phyloP scores from a whole-genome alignment of 2,888 invertebrate genomes.

The Monoplex corrugatus region DNA sequence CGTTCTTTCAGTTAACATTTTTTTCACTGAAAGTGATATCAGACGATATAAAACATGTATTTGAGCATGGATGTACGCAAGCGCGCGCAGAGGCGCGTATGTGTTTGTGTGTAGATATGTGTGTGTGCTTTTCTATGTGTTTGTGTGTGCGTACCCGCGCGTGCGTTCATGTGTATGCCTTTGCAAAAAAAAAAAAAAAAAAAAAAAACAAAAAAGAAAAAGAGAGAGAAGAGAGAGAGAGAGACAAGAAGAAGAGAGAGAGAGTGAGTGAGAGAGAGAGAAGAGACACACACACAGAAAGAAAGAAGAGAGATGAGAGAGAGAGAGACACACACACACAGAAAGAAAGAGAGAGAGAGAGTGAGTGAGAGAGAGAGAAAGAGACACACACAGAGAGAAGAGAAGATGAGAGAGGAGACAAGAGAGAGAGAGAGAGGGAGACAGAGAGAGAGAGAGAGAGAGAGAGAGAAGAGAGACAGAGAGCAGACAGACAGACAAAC shows the following conservation, averaged over 20 bases:
- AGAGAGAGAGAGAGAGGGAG: too few species aligned
- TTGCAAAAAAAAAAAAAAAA: not conserved
- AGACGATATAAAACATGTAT: too few species aligned
- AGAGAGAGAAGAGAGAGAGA: not conserved
- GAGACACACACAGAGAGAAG: not conserved
- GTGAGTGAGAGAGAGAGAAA: not conserved
- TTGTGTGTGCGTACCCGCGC: not conserved
- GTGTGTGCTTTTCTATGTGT: not conserved
- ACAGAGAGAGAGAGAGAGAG: too few species aligned
- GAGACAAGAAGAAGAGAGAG: not conserved
- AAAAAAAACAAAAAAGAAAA: not conserved
- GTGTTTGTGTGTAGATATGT: not conserved
- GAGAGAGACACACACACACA: not conserved
- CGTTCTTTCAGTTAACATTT: too few species aligned
- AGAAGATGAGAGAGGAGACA: too few species aligned
- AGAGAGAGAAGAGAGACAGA: too few species aligned
- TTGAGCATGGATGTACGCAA: not conserved
- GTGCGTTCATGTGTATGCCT: not conserved
- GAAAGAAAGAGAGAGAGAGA: conserved; percentile 1
- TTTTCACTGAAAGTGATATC: too few species aligned
- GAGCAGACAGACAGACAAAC: not conserved
- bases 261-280: not conserved
- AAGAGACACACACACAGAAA: not conserved
- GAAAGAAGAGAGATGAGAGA: conserved; percentile 9
- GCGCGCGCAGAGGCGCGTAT: not conserved